Conservation (phyloP, 2,888 invertebrate species). For the Meiosimyza platycephala region DNA sequence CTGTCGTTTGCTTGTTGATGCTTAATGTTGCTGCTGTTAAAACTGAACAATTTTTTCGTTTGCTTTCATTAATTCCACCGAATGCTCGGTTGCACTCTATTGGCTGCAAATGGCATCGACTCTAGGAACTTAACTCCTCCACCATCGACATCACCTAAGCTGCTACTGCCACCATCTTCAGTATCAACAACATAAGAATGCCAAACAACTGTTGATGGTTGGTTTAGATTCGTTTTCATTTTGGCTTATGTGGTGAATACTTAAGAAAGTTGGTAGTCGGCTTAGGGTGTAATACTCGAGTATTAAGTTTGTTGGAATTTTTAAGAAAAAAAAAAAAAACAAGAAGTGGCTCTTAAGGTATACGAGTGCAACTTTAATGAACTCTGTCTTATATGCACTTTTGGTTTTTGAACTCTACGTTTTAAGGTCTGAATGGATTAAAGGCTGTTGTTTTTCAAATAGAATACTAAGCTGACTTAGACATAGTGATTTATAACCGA, state of each 20-base stretch:
- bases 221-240: conserved; percentile 23
- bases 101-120: conserved; percentile 21
- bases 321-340: too few species aligned
- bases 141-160: too few species aligned
- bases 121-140: background rate
- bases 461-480: too few species aligned
- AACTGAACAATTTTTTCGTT: background rate
- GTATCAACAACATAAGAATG: background rate
- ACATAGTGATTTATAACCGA: too few species aligned
- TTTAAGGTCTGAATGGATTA: too few species aligned
- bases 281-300: conserved; percentile 17
- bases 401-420: too few species aligned
- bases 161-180: too few species aligned
- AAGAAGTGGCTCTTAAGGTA: too few species aligned
- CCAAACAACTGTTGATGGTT: conserved; percentile 25
- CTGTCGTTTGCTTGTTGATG: too few species aligned
- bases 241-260: background rate
- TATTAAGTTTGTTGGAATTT: background rate
- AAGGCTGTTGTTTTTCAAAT: too few species aligned
- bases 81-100: conserved; percentile 18
- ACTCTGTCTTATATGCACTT: too few species aligned
- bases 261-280: conserved; percentile 10
- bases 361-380: too few species aligned
- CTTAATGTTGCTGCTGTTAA: background rate
- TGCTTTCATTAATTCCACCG: background rate